phyloP scores from a whole-genome alignment of 2,888 invertebrate species.

The Cephonodes hylas region DNA sequence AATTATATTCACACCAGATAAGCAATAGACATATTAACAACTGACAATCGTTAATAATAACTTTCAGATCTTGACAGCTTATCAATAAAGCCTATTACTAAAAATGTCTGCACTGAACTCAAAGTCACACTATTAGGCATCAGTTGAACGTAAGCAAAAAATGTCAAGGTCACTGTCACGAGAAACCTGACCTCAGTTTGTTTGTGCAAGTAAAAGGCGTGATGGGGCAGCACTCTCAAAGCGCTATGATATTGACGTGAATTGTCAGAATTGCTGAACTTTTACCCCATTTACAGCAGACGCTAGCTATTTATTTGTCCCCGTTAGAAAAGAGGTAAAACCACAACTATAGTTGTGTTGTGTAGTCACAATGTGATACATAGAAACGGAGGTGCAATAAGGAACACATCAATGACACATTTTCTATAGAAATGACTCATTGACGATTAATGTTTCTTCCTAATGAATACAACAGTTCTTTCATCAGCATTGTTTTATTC shows the following conservation, averaged over 20 bases:
- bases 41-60: no score
- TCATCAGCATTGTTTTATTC: not conserved
- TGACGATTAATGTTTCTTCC: not conserved
- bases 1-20: no score
- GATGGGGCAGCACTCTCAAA: not conserved
- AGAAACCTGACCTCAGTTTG: slow-evolving; percentile 1
- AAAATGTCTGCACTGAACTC: not conserved
- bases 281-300: not conserved
- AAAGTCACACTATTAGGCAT: not conserved
- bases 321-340: not conserved
- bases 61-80: not conserved
- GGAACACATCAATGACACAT: not conserved
- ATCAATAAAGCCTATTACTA: not conserved
- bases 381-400: not conserved
- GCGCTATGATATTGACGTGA: not conserved
- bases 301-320: not conserved
- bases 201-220: slow-evolving; percentile 8
- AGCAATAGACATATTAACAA: no score
- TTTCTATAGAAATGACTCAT: not conserved
- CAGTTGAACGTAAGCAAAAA: slow-evolving; percentile 1
- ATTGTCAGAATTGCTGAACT: not conserved
- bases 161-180: slow-evolving; percentile 15
- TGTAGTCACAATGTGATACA: not conserved
- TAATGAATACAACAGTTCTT: not conserved
- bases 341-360: no score